Conservation (phyloP, 1,140 invertebrate species). For the Brachystomella parvula region DNA sequence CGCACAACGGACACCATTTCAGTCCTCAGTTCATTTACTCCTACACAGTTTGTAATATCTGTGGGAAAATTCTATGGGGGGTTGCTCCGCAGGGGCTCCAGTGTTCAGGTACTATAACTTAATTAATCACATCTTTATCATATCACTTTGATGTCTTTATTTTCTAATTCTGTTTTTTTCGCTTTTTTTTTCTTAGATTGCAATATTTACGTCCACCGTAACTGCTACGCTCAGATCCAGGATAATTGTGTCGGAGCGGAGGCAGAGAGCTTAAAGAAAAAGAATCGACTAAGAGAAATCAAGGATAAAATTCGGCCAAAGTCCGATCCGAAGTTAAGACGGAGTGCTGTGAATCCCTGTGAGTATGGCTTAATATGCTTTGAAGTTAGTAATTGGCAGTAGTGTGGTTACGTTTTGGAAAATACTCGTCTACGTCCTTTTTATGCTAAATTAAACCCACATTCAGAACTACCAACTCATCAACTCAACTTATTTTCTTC, state of each 20-base stretch:
- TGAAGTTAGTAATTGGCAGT: slow-evolving; percentile 2
- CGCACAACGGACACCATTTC: slow-evolving; percentile 80
- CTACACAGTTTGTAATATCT: slow-evolving; percentile 85
- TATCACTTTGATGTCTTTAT: background rate
- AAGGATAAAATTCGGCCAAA: slow-evolving; percentile 41
- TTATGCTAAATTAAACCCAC: no score
- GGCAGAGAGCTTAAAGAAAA: slow-evolving; percentile 54
- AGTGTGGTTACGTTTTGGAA: background rate
- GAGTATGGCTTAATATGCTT: background rate
- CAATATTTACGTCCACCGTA: slow-evolving; percentile 76
- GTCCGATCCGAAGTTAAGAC: slow-evolving; percentile 44
- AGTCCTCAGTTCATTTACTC: slow-evolving; percentile 77
- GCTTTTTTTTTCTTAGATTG: slow-evolving; percentile 60
- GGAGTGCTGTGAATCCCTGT: slow-evolving; percentile 12
- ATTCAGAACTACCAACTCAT: no score
- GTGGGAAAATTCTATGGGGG: slow-evolving; percentile 84
- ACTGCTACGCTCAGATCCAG: slow-evolving; percentile 70
- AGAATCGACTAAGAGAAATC: slow-evolving; percentile 41
- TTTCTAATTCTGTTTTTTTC: background rate
- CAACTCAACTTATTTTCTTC: background rate
- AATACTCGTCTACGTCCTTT: background rate
- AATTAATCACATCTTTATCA: background rate
- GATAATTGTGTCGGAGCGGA: slow-evolving; percentile 75
- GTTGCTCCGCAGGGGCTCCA: slow-evolving; percentile 78
- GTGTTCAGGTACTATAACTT: slow-evolving; percentile 19